A percentile compares a stretch with the other conserved stretches of the same genome.
Evolutionary conservation across 2,797 vertebrate species (phyloP).

Genomic region (Myotis daubentonii): DNA sequence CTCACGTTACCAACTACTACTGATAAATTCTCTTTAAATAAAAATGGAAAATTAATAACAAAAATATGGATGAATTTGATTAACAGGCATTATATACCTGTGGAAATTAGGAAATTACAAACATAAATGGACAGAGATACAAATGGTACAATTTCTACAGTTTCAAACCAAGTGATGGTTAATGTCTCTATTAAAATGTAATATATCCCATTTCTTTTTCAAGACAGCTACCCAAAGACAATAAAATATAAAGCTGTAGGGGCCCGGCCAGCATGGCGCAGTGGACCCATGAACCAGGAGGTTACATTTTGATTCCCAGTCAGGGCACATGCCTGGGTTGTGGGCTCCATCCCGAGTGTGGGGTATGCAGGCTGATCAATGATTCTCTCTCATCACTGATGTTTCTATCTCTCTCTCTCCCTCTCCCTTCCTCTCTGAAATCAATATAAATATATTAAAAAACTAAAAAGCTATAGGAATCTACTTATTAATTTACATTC

Average conservation of each 20-base stretch:
- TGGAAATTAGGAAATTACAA: slow-evolving; percentile 38
- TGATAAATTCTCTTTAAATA: slow-evolving; percentile 1
- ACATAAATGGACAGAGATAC: slow-evolving; percentile 20
- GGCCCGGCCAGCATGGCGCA: no score
- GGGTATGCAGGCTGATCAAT: no score
- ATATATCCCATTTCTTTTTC: slow-evolving; percentile 37
- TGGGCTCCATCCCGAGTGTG: no score
- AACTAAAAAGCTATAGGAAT: slow-evolving; percentile 5
- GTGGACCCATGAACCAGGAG: no score
- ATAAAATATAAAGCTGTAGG: not conserved
- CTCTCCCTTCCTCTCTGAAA: no score
- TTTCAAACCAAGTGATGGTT: slow-evolving; percentile 41
- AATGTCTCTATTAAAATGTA: slow-evolving; percentile 31
- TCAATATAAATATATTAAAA: no score
- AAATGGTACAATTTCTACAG: slow-evolving; percentile 41
- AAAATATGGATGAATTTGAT: slow-evolving; percentile 15
- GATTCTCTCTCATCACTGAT: no score
- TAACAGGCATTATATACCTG: not conserved
- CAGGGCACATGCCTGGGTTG: no score
- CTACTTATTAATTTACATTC: slow-evolving; percentile 55
- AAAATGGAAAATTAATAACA: slow-evolving; percentile 35
- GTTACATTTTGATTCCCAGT: no score
- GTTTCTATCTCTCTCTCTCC: no score
- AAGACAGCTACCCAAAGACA: slow-evolving; percentile 55
- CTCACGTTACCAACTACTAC: slow-evolving; percentile 20